Conservation (phyloP, 1,140 invertebrate genomes). For the Cyphomyrmex costatus region DNA sequence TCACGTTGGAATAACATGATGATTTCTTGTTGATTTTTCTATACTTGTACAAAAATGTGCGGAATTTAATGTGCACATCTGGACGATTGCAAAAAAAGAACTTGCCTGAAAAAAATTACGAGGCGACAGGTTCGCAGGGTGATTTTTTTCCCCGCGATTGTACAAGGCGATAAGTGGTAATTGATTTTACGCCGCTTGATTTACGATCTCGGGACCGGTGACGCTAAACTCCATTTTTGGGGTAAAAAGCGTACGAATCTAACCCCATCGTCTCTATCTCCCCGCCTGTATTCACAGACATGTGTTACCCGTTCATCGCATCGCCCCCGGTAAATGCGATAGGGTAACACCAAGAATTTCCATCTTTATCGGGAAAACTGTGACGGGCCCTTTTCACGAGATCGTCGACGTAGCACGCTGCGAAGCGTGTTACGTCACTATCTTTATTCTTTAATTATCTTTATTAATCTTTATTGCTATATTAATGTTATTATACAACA, state of each 20-base stretch:
- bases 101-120: background rate
- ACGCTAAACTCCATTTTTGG: slow-evolving; percentile 79
- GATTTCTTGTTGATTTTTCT: background rate
- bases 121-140: slow-evolving; percentile 77
- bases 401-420: background rate
- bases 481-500: too few relatives aligned
- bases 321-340: slow-evolving; percentile 51
- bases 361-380: slow-evolving; percentile 83
- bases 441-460: background rate
- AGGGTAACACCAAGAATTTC: slow-evolving; percentile 80
- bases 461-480: too few relatives aligned
- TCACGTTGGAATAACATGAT: background rate
- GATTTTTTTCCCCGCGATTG: slow-evolving; percentile 51
- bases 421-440: background rate
- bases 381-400: slow-evolving; percentile 50
- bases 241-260: slow-evolving; percentile 79
- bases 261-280: slow-evolving; percentile 78
- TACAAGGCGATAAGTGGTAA: slow-evolving; percentile 83
- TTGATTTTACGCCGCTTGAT: slow-evolving; percentile 86
- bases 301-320: slow-evolving; percentile 82
- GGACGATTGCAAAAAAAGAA: slow-evolving; percentile 12
- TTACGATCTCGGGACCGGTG: slow-evolving; percentile 75
- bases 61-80: slow-evolving; percentile 21
- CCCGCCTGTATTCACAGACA: slow-evolving; percentile 70
- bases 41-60: background rate